A percentile compares a stretch with the other conserved stretches of the same genome.
Conservation (phyloP, 2,888 invertebrate species). For the Ichneumoninae sp. region DNA sequence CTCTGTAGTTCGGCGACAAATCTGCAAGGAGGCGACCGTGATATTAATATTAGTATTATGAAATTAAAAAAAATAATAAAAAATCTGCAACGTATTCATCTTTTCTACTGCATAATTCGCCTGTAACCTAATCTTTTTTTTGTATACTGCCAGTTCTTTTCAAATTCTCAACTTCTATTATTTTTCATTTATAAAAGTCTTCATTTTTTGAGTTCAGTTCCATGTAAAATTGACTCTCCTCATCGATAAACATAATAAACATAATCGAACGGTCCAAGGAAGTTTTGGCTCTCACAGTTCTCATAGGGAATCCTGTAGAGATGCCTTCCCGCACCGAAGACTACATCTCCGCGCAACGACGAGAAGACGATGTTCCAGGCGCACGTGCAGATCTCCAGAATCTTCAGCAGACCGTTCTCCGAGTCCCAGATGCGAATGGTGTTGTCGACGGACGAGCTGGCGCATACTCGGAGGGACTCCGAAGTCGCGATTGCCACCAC, state of each 20-base stretch:
- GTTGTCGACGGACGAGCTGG: conserved; percentile 73
- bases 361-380: conserved; percentile 70
- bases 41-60: background rate
- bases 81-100: no score
- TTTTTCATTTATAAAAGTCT: no score
- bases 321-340: conserved; percentile 73
- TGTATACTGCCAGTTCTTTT: no score
- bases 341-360: conserved; percentile 72
- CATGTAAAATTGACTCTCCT: no score
- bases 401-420: conserved; percentile 71
- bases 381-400: conserved; percentile 71
- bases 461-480: conserved; percentile 72
- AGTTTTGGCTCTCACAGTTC: conserved; percentile 69
- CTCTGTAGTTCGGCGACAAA: conserved; percentile 73
- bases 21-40: conserved; percentile 63
- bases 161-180: no score
- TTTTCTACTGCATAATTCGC: no score
- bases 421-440: conserved; percentile 75
- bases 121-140: no score
- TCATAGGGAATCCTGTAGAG: conserved; percentile 72
- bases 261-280: background rate
- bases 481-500: conserved; percentile 69
- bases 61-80: no score
- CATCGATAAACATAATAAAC: no score
- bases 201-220: no score